Percentiles rank a stretch among this genome's conserved stretches.
Evolutionary conservation across 2,113 vertebrate species (phyloP).

Genomic region (Phylloscopus trochilus): DNA sequence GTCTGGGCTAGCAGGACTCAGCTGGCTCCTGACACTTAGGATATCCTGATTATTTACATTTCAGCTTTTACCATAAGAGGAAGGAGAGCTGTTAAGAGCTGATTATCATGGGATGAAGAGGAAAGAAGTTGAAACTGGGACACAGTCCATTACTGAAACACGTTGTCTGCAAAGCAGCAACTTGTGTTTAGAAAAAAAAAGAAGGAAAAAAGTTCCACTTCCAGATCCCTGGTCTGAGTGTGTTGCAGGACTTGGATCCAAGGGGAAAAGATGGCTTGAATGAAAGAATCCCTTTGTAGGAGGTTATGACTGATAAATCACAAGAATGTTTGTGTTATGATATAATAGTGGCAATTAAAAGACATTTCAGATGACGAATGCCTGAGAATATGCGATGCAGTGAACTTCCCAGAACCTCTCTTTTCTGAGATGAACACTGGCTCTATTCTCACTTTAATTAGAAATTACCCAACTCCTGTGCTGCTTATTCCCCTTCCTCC

Average conservation of each 20-base stretch:
- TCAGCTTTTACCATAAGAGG: slow-evolving; percentile 67
- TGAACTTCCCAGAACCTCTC: slow-evolving; percentile 37
- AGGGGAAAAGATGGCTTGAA: background rate
- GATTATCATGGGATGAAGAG: background rate
- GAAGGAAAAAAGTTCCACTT: background rate
- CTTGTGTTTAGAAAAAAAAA: background rate
- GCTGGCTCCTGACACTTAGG: slow-evolving; percentile 35
- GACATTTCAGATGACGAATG: slow-evolving; percentile 42
- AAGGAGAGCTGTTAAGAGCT: slow-evolving; percentile 42
- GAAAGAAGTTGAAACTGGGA: slow-evolving; percentile 30
- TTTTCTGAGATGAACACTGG: slow-evolving; percentile 30
- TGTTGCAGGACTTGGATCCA: background rate
- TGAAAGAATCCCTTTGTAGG: slow-evolving; percentile 57
- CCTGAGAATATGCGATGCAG: background rate
- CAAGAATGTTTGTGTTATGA: slow-evolving; percentile 44
- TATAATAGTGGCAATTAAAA: slow-evolving; percentile 53
- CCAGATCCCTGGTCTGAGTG: background rate
- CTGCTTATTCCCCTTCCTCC: background rate
- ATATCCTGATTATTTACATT: slow-evolving; percentile 45
- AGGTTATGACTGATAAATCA: slow-evolving; percentile 38
- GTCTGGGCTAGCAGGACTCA: slow-evolving; percentile 10
- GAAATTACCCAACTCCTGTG: background rate
- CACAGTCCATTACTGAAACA: background rate
- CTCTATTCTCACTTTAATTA: slow-evolving; percentile 30
- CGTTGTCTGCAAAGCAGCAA: background rate